Evolutionary conservation across 1,140 invertebrate genomes (phyloP), one percentile per base, ranked within the genome.

Genomic region (Heliconius nattereri): DNA sequence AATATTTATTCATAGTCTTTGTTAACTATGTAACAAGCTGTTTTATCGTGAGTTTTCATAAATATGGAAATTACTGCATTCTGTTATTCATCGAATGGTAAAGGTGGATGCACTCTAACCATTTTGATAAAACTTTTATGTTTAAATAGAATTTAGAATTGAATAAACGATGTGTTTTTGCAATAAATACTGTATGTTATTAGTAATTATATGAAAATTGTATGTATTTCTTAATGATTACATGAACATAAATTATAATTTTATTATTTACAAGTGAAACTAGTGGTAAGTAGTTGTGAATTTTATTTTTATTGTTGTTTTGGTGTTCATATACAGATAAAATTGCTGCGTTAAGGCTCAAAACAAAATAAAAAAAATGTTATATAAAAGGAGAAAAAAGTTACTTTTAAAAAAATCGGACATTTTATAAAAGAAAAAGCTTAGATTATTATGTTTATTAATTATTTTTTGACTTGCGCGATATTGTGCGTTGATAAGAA

Each of bases 1-100:
- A 77, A 71, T 77, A 71, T 71, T 49, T 77, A 77, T 79, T 79
- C 72, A 79, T 74, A 71, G 20, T 37, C 26, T 52, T 49, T 70
- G 6, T 29, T 71, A 80, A 76, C 70, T 76, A 80, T 76, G 74
- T 76, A 76, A 80, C 49, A 75, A 40, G 78, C 73, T 72, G 72
- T 80, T 76, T 73, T 79, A 79, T 79, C 35, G 49, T 72, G n/a
- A 57, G 26, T 74, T 83, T 80, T 80, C 76, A 83, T 80, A 80
- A 83, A 80, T 80, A 80, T 83, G 81, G 78, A 80, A 80, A 80
- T 80, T 35, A 52, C 71, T 19, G 71, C 49, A 82, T 77, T 77
- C 75, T 70, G 78, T 80, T 79, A 73, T 77, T 77, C 32, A 60
- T 8, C 66, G 71, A 75, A 78, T 83, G 78, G 74, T 83, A 80